Conservation (phyloP, 2,113 vertebrate species). For the Oostethus manadensis region DNA sequence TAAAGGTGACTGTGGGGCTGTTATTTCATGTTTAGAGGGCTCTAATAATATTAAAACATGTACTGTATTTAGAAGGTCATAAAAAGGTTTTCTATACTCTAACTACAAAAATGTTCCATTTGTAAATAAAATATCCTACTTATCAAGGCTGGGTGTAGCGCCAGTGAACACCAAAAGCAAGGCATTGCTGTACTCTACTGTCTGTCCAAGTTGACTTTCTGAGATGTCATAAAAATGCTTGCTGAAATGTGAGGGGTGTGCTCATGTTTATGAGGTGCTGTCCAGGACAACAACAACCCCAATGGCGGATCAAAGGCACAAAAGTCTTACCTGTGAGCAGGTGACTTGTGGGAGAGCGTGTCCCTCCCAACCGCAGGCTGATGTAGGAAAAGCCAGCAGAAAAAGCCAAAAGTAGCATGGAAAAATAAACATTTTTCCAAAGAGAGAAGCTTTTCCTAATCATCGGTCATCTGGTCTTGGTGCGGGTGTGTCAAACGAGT, state of each 20-base stretch:
- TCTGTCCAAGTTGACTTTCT: too few relatives aligned
- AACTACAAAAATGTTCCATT: too few relatives aligned
- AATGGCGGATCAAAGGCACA: neutral
- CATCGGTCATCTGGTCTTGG: slow-evolving; percentile 2
- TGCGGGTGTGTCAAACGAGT: neutral
- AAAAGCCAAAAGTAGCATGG: slow-evolving; percentile 26
- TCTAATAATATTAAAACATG: too few relatives aligned
- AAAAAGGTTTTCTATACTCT: too few relatives aligned
- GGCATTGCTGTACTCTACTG: too few relatives aligned
- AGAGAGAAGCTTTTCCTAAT: neutral
- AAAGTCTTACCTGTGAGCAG: slow-evolving; percentile 49
- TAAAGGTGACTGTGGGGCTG: too few relatives aligned
- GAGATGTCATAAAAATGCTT: neutral
- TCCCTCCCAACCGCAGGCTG: slow-evolving; percentile 21
- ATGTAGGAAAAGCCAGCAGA: slow-evolving; percentile 11
- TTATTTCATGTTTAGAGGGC: too few relatives aligned
- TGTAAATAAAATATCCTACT: too few relatives aligned
- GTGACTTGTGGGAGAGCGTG: slow-evolving; percentile 21
- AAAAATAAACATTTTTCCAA: slow-evolving; percentile 34
- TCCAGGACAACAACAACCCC: neutral
- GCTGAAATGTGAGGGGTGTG: neutral
- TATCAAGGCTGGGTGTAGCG: too few relatives aligned
- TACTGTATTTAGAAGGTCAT: too few relatives aligned
- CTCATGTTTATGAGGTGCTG: slow-evolving; percentile 5
- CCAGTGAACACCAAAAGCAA: too few relatives aligned